These are phyloP conservation scores for Neosilurus mollespiculum DNA, from an alignment of 2,797 vertebrate genomes.

Conservation along the genomic window DNA sequence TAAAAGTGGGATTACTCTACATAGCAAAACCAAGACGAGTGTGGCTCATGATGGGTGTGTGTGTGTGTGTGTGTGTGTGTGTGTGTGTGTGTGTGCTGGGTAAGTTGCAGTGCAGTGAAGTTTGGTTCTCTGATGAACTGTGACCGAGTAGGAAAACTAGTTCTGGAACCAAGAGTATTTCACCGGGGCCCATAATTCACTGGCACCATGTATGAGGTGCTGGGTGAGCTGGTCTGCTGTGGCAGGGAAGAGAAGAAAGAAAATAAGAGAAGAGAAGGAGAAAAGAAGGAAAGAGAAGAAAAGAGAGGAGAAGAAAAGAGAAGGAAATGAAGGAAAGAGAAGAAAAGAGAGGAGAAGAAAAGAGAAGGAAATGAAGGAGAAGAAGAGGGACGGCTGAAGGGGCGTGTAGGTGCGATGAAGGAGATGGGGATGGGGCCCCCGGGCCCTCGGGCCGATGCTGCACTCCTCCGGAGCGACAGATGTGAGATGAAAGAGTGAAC, in stretches of 20 bases:
- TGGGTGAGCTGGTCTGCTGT: no score
- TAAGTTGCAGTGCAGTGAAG: not conserved
- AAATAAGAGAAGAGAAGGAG: no score
- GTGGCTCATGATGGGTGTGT: not conserved
- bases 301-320: not conserved
- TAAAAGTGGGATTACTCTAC: no score
- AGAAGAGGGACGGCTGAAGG: constrained; percentile 13
- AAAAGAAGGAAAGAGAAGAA: not conserved
- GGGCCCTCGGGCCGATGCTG: constrained; percentile 34
- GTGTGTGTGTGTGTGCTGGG: not conserved
- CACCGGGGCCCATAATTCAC: no score
- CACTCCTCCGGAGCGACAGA: constrained; percentile 66
- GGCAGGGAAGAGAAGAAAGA: not conserved
- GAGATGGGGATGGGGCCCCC: constrained; percentile 19
- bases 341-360: not conserved
- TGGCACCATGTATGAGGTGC: no score
- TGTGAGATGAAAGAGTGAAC: constrained; percentile 74
- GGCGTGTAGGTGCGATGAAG: constrained; percentile 6
- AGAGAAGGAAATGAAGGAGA: constrained; percentile 5
- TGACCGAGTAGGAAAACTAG: no score
- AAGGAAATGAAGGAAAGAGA: not conserved
- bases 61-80: constrained; percentile 9
- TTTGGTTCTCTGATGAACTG: no score
- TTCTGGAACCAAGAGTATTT: no score
- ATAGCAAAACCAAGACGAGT: no score